Percentiles rank a stretch among this genome's conserved stretches.
phyloP scores from a whole-genome alignment of 2,797 vertebrate species.

The Xenops minutus region DNA sequence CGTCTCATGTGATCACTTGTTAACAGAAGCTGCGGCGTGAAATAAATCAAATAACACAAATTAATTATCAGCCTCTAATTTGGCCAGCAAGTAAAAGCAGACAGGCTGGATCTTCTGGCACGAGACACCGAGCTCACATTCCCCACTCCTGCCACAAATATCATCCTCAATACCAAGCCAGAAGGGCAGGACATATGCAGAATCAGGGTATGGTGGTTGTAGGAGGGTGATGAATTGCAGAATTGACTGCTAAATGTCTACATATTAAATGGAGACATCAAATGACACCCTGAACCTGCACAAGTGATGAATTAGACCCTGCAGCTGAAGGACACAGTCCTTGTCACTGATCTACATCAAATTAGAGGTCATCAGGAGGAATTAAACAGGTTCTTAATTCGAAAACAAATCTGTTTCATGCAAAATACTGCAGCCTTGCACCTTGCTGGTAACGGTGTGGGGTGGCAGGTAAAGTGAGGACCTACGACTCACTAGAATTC shows the following conservation, averaged over 20 bases:
- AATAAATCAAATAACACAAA: background rate
- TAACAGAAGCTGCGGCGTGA: background rate
- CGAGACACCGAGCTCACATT: background rate
- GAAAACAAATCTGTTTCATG: background rate
- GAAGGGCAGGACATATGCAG: background rate
- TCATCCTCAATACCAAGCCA: background rate
- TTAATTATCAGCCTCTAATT: background rate
- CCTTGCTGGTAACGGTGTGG: background rate
- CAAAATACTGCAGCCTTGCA: background rate
- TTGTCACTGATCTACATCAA: background rate
- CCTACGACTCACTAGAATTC: background rate
- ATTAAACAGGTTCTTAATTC: background rate
- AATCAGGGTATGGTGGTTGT: rapidly evolving
- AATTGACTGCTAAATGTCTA: background rate
- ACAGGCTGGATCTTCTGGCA: background rate
- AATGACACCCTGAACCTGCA: background rate
- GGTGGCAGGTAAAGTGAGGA: background rate
- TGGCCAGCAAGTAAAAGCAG: background rate
- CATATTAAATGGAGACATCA: background rate
- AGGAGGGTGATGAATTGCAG: background rate
- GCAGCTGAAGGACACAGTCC: background rate
- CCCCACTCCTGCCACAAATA: background rate
- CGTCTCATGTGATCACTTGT: background rate
- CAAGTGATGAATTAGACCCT: background rate
- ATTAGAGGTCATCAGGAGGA: background rate